phyloP scores from a whole-genome alignment of 2,797 vertebrate species.

The Aplochiton taeniatus region DNA sequence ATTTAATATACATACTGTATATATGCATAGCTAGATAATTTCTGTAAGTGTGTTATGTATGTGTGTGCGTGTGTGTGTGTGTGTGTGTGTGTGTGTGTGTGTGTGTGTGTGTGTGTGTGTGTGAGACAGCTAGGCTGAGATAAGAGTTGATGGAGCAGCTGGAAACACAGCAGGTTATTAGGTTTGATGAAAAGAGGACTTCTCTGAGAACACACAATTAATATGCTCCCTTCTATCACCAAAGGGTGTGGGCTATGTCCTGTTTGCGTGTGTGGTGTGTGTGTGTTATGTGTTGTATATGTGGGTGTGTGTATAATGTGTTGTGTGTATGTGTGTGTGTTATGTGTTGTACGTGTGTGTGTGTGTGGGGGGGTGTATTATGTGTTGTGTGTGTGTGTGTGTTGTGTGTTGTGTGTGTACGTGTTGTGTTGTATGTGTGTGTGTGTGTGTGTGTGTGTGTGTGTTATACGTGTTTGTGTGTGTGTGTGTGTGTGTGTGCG shows the following conservation, averaged over 20 bases:
- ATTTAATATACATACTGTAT: too few relatives aligned
- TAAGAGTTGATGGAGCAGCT: constrained; percentile 79
- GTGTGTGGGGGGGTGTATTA: too few relatives aligned
- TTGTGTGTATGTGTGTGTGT: constrained; percentile 9
- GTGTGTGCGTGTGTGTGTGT: constrained; percentile 39
- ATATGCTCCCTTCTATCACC: constrained; percentile 74
- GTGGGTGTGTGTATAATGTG: too few relatives aligned
- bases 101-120: constrained; percentile 41
- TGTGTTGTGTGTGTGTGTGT: constrained; percentile 11
- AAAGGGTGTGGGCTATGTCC: constrained; percentile 66
- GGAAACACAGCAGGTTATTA: constrained; percentile 76
- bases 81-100: constrained; percentile 19
- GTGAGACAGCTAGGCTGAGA: constrained; percentile 68
- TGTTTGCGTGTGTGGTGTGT: too few relatives aligned
- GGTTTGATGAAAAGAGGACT: constrained; percentile 60
- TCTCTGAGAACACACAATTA: constrained; percentile 79
- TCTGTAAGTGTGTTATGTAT: constrained; percentile 13
- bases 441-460: constrained; percentile 4
- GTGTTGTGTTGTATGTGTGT: constrained; percentile 10
- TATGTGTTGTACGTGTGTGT: neutral
- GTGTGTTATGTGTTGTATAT: too few relatives aligned
- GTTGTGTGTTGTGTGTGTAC: neutral
- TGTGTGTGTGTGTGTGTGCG: neutral
- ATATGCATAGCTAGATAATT: too few relatives aligned
- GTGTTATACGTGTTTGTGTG: constrained; percentile 12